Base-by-base conservation (phyloP, 2,113 vertebrate species). In the Calyptommatus sinebrachiatus region DNA sequence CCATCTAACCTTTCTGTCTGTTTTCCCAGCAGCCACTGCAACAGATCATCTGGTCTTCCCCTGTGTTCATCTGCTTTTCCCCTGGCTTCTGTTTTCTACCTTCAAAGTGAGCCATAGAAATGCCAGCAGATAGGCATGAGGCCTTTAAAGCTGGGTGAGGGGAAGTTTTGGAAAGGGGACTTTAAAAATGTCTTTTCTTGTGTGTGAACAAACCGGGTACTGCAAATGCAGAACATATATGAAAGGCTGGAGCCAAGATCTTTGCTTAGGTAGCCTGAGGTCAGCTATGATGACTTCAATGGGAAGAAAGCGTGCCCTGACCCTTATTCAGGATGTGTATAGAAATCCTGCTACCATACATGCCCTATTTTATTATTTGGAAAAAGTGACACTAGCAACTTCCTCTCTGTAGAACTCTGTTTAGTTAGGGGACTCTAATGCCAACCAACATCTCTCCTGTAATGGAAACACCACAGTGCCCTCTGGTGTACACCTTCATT, bases 401-500 rank as follows among this genome's bases (percentile, higher is more conserved):
- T 81, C 71, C 35, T 35, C 45, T 4, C 28, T 1, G 0, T 24
- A 3, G 31, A 73, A 61, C 35, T 0, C 0, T 0, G 9, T 24
- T 60, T 6, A 0, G 0, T 46, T 5, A 62, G 8, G 0, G 18
- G 8, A 53, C 26, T 4, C 67, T 0, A n/a, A 48, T 20, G 79
- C 75, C 75, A 0, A 2, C 68, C 50, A 4, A 26, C 4, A 5
- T 29, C 60, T 71, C 24, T 53, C 46, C 10, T n/a, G 3, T 2
- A 4, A 9, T 24, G n/a, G 28, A 0, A 35, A 65, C 11, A 16
- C 5, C 0, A 7, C 87, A 89, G 76, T 84, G 90, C 91, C 93
- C 92, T 87, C 95, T 93, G 90, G 90, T 71, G 93, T 84, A 53
- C 63, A 5, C 35, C 18, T 20, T 16, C 53, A n/a, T 6, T 20